Evolutionary conservation across 2,888 invertebrate genomes (phyloP).

Genomic region (Melinaea marsaeus): DNA sequence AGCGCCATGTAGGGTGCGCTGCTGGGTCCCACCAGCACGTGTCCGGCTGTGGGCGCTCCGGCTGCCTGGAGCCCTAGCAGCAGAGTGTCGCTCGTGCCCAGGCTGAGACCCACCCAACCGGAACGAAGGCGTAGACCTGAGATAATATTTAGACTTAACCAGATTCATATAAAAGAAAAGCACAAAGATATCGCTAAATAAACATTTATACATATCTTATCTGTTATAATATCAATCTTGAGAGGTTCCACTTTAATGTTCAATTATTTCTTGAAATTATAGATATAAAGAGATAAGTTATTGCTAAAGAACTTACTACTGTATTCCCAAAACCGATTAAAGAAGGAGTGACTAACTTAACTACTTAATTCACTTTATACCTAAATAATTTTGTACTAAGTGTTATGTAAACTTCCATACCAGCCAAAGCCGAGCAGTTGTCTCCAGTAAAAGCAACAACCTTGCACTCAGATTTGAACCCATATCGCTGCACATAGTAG

Average conservation of each 20-base stretch:
- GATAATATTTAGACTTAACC: too few relatives aligned
- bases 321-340: too few relatives aligned
- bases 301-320: too few relatives aligned
- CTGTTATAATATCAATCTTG: too few relatives aligned
- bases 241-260: too few relatives aligned
- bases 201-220: too few relatives aligned
- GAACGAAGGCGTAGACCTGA: conserved; percentile 86
- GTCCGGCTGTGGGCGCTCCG: conserved; percentile 85
- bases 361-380: too few relatives aligned
- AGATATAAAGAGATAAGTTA: too few relatives aligned
- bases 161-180: too few relatives aligned
- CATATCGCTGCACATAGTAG: conserved; percentile 92
- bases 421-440: conserved; percentile 92
- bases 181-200: too few relatives aligned
- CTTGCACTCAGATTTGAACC: conserved; percentile 87
- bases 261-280: too few relatives aligned
- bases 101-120: conserved; percentile 91
- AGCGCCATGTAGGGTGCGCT: conserved; percentile 90
- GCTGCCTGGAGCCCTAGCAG: conserved; percentile 86
- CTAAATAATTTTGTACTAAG: background rate
- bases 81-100: conserved; percentile 96
- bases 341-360: too few relatives aligned
- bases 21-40: conserved; percentile 92
- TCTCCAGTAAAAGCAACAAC: conserved; percentile 96
- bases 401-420: conserved; percentile 53